Conservation (phyloP, 2,888 invertebrate genomes). For the Chalcosyrphus nemorum region DNA sequence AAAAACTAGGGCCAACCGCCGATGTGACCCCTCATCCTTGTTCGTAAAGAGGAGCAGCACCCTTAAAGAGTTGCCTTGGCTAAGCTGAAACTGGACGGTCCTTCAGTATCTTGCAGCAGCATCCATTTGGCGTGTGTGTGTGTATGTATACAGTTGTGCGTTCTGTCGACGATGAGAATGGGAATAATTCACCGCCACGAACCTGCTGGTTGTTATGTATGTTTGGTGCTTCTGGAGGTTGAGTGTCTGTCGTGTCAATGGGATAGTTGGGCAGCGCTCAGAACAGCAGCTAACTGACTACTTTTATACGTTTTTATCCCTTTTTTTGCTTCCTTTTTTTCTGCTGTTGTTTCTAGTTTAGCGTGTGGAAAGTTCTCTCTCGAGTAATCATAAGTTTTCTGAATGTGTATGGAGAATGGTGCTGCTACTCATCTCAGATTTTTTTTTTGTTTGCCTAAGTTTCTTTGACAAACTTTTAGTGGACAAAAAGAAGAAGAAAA, state of each 20-base stretch:
- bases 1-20: constrained; percentile 55
- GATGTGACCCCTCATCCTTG: constrained; percentile 47
- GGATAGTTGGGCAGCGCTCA: constrained; percentile 52
- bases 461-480: constrained; percentile 57
- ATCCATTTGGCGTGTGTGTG: constrained; percentile 22
- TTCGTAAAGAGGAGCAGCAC: constrained; percentile 23
- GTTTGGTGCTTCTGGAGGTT: constrained; percentile 24
- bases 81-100: constrained; percentile 42
- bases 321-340: constrained; percentile 13
- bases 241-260: constrained; percentile 69
- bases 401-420: constrained; percentile 51
- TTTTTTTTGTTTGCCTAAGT: constrained; percentile 32
- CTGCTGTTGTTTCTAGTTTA: constrained; percentile 39
- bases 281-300: constrained; percentile 52
- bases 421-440: constrained; percentile 43
- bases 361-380: constrained; percentile 49
- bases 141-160: too few relatives aligned
- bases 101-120: background rate
- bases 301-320: constrained; percentile 10
- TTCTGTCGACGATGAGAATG: constrained; percentile 35
- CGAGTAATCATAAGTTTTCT: constrained; percentile 56
- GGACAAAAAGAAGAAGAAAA: constrained; percentile 2
- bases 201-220: constrained; percentile 53
- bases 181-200: constrained; percentile 66
- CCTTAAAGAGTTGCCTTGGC: constrained; percentile 48